Conservation (phyloP, 2,888 invertebrate genomes). For the Ormyrus nitidulus region DNA sequence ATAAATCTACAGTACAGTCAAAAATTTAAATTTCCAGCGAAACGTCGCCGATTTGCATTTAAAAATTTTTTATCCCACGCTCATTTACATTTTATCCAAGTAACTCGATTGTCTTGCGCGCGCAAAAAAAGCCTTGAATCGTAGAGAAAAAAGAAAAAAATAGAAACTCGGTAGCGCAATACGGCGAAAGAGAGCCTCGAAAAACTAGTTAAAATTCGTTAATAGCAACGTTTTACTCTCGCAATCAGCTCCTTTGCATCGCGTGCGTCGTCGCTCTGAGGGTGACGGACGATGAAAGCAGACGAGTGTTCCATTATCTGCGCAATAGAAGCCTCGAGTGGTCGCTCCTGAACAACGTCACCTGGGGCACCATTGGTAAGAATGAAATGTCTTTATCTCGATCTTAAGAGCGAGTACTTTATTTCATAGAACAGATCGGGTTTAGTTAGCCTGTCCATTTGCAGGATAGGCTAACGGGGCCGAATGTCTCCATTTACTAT, state of each 20-base stretch:
- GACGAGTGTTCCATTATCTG: slow-evolving; percentile 81
- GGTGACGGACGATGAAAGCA: slow-evolving; percentile 85
- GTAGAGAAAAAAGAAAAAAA: slow-evolving; percentile 9
- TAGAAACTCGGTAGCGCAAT: slow-evolving; percentile 8
- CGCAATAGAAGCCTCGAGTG: slow-evolving; percentile 86
- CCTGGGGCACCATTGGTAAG: slow-evolving; percentile 83
- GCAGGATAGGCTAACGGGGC: no score
- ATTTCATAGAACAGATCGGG: no score
- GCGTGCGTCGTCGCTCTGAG: slow-evolving; percentile 83
- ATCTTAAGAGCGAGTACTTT: no score
- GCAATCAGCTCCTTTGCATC: slow-evolving; percentile 80
- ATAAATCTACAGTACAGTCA: no score
- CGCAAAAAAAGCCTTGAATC: neutral
- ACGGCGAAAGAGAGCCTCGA: neutral
- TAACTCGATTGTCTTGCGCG: no score
- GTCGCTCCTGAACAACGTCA: slow-evolving; percentile 84
- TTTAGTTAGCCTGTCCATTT: no score
- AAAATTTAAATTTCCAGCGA: no score
- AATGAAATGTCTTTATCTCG: neutral
- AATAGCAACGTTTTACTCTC: slow-evolving; percentile 59
- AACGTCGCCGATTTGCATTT: no score
- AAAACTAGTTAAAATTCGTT: slow-evolving; percentile 29
- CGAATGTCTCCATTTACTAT: no score
- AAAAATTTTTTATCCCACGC: no score
- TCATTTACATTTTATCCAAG: no score